A percentile compares a stretch with the other conserved stretches of the same genome.
Evolutionary conservation across 2,113 vertebrate genomes (phyloP).

Genomic region (Perca fluviatilis): DNA sequence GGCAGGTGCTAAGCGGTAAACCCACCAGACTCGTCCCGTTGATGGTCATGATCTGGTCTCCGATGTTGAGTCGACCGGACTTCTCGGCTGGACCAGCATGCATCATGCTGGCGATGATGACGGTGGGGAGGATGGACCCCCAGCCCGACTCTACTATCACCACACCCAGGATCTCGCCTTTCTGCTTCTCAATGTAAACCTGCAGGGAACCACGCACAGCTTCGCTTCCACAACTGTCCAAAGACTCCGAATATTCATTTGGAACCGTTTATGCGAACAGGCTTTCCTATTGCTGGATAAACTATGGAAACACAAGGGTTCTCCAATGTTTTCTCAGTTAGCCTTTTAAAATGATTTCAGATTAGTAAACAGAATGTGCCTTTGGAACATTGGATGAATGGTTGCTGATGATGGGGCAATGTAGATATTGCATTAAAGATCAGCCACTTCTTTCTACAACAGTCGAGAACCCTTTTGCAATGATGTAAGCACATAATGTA

Average conservation of each 20-base stretch:
- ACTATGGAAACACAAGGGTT: not conserved
- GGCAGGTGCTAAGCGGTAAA: slow-evolving; percentile 95
- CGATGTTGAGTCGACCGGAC: slow-evolving; percentile 95
- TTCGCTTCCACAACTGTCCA: not conserved
- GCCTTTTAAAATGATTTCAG: too few relatives aligned
- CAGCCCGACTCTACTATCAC: slow-evolving; percentile 98
- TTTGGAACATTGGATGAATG: too few relatives aligned
- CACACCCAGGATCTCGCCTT: slow-evolving; percentile 95
- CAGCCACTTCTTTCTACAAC: too few relatives aligned
- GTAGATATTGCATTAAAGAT: too few relatives aligned
- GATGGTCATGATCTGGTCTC: slow-evolving; percentile 98
- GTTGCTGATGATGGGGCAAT: too few relatives aligned
- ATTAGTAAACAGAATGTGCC: too few relatives aligned
- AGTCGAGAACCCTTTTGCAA: too few relatives aligned
- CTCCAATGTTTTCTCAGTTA: too few relatives aligned
- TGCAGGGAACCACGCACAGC: slow-evolving; percentile 48
- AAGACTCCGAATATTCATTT: not conserved
- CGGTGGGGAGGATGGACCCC: slow-evolving; percentile 97
- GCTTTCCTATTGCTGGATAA: not conserved
- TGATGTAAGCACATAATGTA: too few relatives aligned
- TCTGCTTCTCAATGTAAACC: slow-evolving; percentile 99
- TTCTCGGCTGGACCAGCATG: slow-evolving; percentile 95
- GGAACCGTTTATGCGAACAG: not conserved
- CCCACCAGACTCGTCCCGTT: slow-evolving; percentile 98
- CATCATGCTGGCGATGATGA: slow-evolving; percentile 99